Conservation (phyloP, 1,140 invertebrate genomes). For the Procambarus clarkii region DNA sequence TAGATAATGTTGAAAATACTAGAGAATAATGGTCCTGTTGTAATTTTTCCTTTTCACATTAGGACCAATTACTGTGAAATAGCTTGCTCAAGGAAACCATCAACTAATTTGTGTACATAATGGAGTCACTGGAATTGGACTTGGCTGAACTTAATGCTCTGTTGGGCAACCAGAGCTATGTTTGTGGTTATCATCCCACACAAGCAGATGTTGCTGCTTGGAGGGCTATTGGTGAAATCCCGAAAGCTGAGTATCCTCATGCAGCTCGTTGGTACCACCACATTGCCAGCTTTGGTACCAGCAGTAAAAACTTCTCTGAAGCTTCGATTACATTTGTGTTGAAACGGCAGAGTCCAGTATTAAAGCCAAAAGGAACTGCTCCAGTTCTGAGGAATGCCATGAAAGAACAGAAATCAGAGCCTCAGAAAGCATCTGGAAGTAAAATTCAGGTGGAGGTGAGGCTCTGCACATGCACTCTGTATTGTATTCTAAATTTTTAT, state of each 20-base stretch:
- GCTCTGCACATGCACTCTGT: not conserved
- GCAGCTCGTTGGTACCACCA: slow-evolving; percentile 72
- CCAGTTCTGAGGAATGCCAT: not conserved
- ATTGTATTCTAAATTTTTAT: not conserved
- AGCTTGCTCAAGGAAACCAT: not conserved
- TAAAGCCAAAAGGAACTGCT: slow-evolving; percentile 7
- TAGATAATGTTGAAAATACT: not conserved
- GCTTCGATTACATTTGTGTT: slow-evolving; percentile 20
- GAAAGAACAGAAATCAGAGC: slow-evolving; percentile 9
- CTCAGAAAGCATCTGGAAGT: slow-evolving; percentile 28
- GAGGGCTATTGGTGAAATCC: slow-evolving; percentile 53
- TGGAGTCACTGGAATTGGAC: slow-evolving; percentile 43
- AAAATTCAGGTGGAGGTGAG: slow-evolving; percentile 31
- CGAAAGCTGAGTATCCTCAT: slow-evolving; percentile 49
- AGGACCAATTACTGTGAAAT: not conserved
- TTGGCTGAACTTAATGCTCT: slow-evolving; percentile 41
- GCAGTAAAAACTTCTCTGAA: slow-evolving; percentile 47
- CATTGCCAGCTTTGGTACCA: slow-evolving; percentile 69
- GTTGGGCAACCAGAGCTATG: slow-evolving; percentile 71
- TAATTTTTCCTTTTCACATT: not conserved
- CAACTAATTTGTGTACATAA: not conserved
- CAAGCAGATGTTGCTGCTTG: slow-evolving; percentile 67
- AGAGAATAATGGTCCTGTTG: not conserved
- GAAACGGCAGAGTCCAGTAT: not conserved
- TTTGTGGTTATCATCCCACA: slow-evolving; percentile 69